A percentile compares a stretch with the other conserved stretches of the same genome.
phyloP scores from a whole-genome alignment of 2,888 invertebrate genomes.

The Tetragonula carbonaria region DNA sequence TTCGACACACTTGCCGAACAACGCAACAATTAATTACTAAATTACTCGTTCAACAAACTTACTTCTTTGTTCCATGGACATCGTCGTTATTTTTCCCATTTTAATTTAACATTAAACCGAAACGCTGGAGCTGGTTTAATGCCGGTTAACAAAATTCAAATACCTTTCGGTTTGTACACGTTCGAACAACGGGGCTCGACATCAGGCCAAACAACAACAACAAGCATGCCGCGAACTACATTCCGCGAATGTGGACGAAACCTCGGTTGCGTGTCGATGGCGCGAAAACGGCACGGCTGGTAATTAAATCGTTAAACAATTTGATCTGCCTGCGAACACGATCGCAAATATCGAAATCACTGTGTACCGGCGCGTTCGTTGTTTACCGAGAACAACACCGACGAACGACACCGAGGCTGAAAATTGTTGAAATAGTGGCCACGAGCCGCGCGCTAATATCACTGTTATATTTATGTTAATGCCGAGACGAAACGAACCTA shows the following conservation, averaged over 20 bases:
- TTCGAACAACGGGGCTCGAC: neutral
- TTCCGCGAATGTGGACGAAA: neutral
- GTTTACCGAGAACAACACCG: slow-evolving; percentile 23
- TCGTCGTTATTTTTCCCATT: neutral
- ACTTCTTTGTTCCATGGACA: neutral
- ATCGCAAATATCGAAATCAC: slow-evolving; percentile 31
- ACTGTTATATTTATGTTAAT: slow-evolving; percentile 46
- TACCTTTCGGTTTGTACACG: neutral
- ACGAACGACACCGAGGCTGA: neutral
- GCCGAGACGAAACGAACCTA: slow-evolving; percentile 1
- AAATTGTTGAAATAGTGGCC: slow-evolving; percentile 26
- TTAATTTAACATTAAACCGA: neutral
- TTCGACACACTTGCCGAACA: no score
- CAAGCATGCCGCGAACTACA: neutral
- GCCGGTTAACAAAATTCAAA: neutral
- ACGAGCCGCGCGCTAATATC: slow-evolving; percentile 27
- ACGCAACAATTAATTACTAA: neutral
- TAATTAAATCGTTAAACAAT: slow-evolving; percentile 53
- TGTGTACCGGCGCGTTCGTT: slow-evolving; percentile 29
- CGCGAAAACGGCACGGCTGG: slow-evolving; percentile 13
- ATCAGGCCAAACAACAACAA: slow-evolving; percentile 9
- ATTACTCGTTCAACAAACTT: neutral
- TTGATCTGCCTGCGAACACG: slow-evolving; percentile 5
- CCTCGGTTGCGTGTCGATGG: slow-evolving; percentile 6
- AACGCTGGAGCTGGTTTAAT: neutral